Evolutionary conservation across 2,888 invertebrate genomes (phyloP).

Genomic region (Caenorhabditis uteleia): DNA sequence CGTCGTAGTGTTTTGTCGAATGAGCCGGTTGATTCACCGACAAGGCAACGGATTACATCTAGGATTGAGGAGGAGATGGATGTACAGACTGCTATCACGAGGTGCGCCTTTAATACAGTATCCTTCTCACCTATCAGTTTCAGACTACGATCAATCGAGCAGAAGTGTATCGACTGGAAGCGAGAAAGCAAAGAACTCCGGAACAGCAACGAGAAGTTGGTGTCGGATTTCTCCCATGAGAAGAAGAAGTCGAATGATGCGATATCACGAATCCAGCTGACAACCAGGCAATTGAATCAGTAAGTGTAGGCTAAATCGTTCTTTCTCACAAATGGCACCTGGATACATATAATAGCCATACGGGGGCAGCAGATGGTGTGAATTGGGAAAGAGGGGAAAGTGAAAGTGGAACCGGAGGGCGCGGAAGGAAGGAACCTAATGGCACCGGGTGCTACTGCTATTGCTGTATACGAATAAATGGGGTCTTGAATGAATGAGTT

Average conservation of each 20-base stretch:
- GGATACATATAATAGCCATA: neutral
- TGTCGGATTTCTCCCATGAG: conserved; percentile 5
- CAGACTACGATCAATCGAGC: conserved; percentile 25
- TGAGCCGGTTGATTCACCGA: conserved; percentile 32
- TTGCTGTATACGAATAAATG: too few species aligned
- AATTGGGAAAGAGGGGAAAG: too few species aligned
- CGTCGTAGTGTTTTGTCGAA: conserved; percentile 41
- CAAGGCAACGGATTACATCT: conserved; percentile 27
- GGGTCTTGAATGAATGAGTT: too few species aligned
- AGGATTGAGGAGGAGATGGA: conserved; percentile 40
- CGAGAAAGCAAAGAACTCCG: neutral
- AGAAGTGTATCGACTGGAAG: conserved; percentile 1
- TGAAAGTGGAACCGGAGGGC: too few species aligned
- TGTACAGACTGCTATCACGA: conserved; percentile 32
- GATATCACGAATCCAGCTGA: conserved; percentile 17
- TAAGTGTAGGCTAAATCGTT: neutral
- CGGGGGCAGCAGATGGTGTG: neutral
- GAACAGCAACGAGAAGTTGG: conserved; percentile 5
- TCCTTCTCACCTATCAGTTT: neutral
- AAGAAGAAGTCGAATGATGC: conserved; percentile 15
- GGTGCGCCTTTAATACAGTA: conserved; percentile 13
- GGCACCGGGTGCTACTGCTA: too few species aligned
- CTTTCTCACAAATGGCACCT: neutral
- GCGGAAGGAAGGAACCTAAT: too few species aligned
- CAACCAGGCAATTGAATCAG: conserved; percentile 26